Conservation (phyloP, 2,888 invertebrate species). For the Philereme transversata region DNA sequence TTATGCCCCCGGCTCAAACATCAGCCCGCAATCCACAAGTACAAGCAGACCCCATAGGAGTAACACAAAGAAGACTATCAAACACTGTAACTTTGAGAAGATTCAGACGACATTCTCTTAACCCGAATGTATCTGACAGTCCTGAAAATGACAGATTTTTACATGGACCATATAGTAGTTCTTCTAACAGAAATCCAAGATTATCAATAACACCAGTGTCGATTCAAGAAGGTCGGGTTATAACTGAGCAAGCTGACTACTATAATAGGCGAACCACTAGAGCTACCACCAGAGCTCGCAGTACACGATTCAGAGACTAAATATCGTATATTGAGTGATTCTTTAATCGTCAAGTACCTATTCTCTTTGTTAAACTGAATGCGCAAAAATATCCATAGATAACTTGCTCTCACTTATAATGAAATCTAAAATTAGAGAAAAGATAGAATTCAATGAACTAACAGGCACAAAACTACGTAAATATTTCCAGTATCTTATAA, state of each 20-base stretch:
- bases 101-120: neutral
- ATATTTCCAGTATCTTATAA: no score
- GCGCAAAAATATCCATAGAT: no score
- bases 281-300: conserved; percentile 3
- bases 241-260: neutral
- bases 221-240: neutral
- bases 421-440: no score
- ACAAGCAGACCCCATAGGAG: neutral
- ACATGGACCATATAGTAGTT: neutral
- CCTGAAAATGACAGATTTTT: neutral
- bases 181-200: neutral
- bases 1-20: conserved; percentile 1
- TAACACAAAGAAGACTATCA: neutral
- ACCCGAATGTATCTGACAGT: neutral
- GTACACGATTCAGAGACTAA: neutral
- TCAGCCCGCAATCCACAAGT: neutral
- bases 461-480: no score
- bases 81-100: neutral
- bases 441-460: no score
- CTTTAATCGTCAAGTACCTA: neutral
- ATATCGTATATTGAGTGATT: neutral
- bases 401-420: no score
- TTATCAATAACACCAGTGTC: neutral
- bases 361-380: no score
- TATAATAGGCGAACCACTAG: neutral